Percentiles rank a stretch among this genome's conserved stretches.
Evolutionary conservation across 2,797 vertebrate genomes (phyloP).

Genomic region (Melanotaenia maccullochi): DNA sequence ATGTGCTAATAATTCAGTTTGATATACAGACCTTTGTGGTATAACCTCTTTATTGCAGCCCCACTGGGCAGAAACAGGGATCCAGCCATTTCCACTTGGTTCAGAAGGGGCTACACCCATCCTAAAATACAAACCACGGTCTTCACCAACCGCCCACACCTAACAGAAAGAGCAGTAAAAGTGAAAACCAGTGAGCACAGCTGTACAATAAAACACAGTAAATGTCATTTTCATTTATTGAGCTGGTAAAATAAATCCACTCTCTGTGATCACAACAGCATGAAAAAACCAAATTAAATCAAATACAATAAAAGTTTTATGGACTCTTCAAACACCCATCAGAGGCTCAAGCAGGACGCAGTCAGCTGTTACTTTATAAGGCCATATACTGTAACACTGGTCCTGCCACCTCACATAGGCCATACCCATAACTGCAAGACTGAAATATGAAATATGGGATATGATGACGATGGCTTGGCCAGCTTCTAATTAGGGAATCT

Average conservation of each 20-base stretch:
- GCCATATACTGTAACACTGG: conserved; percentile 67
- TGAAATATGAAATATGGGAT: conserved; percentile 81
- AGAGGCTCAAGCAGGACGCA: conserved; percentile 31
- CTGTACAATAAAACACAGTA: not conserved
- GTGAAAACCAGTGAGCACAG: not conserved
- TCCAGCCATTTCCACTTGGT: conserved; percentile 94
- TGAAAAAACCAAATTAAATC: not conserved
- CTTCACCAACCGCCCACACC: conserved; percentile 94
- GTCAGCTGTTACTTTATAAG: conserved; percentile 69
- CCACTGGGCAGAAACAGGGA: conserved; percentile 85
- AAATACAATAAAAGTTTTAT: conserved; percentile 7
- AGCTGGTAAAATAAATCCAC: not conserved
- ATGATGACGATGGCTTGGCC: conserved; percentile 66
- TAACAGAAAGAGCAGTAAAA: conserved; percentile 52
- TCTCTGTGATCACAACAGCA: not conserved
- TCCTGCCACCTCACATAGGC: conserved; percentile 52
- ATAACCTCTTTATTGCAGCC: conserved; percentile 82
- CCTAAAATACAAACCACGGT: conserved; percentile 92
- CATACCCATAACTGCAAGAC: conserved; percentile 62
- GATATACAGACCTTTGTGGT: conserved; percentile 79
- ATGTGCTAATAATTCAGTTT: not conserved
- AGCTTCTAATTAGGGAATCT: conserved; percentile 82
- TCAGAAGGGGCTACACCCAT: conserved; percentile 91
- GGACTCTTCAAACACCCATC: conserved; percentile 11
- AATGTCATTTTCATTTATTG: not conserved